Base-by-base conservation (phyloP, 2,888 invertebrate species). In the Ptilodon capucinus region DNA sequence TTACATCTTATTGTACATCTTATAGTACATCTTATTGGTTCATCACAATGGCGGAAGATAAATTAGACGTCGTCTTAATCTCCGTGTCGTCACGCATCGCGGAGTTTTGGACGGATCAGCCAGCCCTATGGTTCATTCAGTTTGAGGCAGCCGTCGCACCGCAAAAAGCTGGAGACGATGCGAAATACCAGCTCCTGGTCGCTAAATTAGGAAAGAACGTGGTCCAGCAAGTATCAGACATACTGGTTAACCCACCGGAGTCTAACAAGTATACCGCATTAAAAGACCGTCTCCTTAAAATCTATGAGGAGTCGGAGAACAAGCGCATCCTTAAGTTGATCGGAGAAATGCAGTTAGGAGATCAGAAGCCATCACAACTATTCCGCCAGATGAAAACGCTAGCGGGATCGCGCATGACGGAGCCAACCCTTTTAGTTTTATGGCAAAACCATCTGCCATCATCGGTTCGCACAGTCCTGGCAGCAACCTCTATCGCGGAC, bases 51-150 rank as follows among this genome's bases (percentile, higher is more conserved):
- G n/a, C n/a, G n/a, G n/a, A n/a, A n/a, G n/a, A n/a, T n/a, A n/a
- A n/a, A n/a, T n/a, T n/a, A n/a, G n/a, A n/a, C n/a, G n/a, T n/a
- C n/a, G n/a, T n/a, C n/a, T n/a, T n/a, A 23, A 11, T 35, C 14
- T 16, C 35, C 16, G 16, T 35, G 2, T 7, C 35, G 4, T 3
- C 42, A 34, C 25, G 36, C n/a, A 35, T 43, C 25, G 57, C 64
- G 2, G 60, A 60, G n/a, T 64, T 71, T 44, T 68, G 64, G 66
- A 49, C 23, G 2, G 60, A 66, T 17, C 42, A 53, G 36, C 59
- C 65, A 0, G 32, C 54, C 0, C n/a, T 57, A 0, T 68, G 64
- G 62, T 67, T 67, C 14, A 38, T 57, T 0, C 60, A 57, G 11
- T 13, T 46, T 0, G 59, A 63, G 30, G 48, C 59, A 0, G 38